Percentiles rank a stretch among this genome's conserved stretches.
These are phyloP conservation scores for Potorous gilbertii DNA, from an alignment of 2,797 vertebrate genomes.

Conservation along the genomic window DNA sequence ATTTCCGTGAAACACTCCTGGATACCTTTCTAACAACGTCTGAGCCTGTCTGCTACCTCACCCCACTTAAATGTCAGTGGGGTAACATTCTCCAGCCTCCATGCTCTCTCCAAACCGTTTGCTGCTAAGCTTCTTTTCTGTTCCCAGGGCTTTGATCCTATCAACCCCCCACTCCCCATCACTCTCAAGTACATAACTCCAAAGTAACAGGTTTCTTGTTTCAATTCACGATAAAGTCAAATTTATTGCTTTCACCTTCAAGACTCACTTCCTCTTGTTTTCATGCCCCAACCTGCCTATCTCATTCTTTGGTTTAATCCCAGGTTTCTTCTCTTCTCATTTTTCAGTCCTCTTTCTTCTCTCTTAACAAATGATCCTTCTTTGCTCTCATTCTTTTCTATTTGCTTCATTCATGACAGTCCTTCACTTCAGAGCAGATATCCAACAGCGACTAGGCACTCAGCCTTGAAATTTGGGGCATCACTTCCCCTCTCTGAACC, in stretches of 20 bases:
- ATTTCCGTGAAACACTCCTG: background rate
- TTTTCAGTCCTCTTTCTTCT: background rate
- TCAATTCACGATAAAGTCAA: slow-evolving; percentile 4
- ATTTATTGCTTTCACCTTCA: background rate
- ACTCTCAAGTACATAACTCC: background rate
- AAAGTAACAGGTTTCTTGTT: slow-evolving; percentile 6
- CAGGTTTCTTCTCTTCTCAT: background rate
- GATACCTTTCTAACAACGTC: slow-evolving; percentile 55
- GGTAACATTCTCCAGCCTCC: slow-evolving; percentile 14
- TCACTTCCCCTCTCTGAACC: background rate
- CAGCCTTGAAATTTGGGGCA: background rate
- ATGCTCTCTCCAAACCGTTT: background rate
- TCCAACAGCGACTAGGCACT: background rate
- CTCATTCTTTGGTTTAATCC: background rate
- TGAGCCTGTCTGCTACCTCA: slow-evolving; percentile 65
- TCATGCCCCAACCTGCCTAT: background rate
- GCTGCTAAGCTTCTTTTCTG: background rate
- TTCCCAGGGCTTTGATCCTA: background rate
- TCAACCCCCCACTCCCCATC: background rate
- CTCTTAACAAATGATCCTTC: background rate
- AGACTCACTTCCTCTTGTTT: background rate
- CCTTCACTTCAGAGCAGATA: background rate
- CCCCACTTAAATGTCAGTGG: slow-evolving; percentile 54
- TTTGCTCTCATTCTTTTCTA: background rate
- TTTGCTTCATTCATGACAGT: background rate